phyloP scores from a whole-genome alignment of 2,797 vertebrate genomes.

The Alcedo quadribrachys region DNA sequence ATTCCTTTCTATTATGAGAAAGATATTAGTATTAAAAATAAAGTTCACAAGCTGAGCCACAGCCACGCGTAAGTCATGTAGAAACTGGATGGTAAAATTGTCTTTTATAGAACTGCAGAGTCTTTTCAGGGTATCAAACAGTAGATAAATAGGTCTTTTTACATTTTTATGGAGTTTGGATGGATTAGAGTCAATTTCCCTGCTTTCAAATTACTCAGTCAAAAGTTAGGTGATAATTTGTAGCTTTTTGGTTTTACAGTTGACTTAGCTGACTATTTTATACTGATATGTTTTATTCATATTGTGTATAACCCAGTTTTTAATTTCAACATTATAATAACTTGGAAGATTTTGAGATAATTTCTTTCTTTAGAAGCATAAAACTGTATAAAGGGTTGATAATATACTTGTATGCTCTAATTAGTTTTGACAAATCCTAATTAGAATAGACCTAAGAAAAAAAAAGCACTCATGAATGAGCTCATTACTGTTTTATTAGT shows the following conservation, averaged over 20 bases:
- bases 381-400: slow-evolving; percentile 14
- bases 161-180: neutral
- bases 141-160: neutral
- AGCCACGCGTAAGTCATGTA: accelerated
- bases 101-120: neutral
- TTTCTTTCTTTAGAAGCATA: slow-evolving; percentile 34
- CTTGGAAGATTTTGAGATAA: slow-evolving; percentile 10
- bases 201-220: neutral
- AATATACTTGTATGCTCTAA: slow-evolving; percentile 44
- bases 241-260: neutral
- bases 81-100: neutral
- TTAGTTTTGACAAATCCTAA: slow-evolving; percentile 51
- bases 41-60: neutral
- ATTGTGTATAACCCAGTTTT: neutral
- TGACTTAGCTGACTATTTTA: slow-evolving; percentile 16
- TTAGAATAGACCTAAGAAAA: slow-evolving; percentile 35
- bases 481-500: slow-evolving; percentile 41
- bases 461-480: neutral
- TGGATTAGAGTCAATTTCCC: neutral
- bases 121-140: neutral
- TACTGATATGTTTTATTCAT: slow-evolving; percentile 2
- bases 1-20: neutral
- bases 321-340: slow-evolving; percentile 16
- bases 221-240: neutral
- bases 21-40: neutral